These are phyloP conservation scores for Stenchaetothrips biformis DNA, from an alignment of 2,888 invertebrate genomes.

Conservation along the genomic window DNA sequence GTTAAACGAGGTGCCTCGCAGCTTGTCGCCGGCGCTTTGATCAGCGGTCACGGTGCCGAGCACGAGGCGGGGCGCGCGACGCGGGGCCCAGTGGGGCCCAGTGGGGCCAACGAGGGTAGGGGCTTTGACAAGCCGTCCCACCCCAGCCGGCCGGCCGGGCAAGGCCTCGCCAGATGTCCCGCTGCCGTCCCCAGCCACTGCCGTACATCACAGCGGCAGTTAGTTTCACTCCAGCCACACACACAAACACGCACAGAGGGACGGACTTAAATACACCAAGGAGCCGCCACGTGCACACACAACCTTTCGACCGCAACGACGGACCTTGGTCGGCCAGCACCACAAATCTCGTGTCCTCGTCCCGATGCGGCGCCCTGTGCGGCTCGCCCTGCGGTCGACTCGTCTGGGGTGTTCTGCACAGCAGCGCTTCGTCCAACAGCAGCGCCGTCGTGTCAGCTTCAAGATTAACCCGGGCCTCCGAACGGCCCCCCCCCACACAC, in stretches of 20 bases:
- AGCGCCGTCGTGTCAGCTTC: no score
- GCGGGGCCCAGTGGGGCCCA: background rate
- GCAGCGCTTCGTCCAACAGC: no score
- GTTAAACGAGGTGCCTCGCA: no score
- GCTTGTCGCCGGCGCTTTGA: no score
- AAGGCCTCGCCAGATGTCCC: background rate
- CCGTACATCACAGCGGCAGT: background rate
- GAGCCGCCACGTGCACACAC: background rate
- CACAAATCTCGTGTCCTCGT: no score
- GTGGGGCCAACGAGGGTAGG: no score
- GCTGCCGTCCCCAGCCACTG: background rate
- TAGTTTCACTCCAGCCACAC: background rate
- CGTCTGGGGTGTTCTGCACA: no score
- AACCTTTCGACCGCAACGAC: background rate
- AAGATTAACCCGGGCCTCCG: no score
- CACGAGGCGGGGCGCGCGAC: background rate
- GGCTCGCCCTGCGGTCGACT: no score
- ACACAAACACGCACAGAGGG: background rate
- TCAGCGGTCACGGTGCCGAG: no score
- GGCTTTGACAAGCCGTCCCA: no score
- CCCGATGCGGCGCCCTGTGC: background rate
- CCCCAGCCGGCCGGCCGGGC: background rate
- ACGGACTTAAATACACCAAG: background rate
- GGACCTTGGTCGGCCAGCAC: background rate
- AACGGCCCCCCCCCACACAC: no score